Evolutionary conservation across 2,888 invertebrate genomes (phyloP).

Genomic region (Parnassius orleans): DNA sequence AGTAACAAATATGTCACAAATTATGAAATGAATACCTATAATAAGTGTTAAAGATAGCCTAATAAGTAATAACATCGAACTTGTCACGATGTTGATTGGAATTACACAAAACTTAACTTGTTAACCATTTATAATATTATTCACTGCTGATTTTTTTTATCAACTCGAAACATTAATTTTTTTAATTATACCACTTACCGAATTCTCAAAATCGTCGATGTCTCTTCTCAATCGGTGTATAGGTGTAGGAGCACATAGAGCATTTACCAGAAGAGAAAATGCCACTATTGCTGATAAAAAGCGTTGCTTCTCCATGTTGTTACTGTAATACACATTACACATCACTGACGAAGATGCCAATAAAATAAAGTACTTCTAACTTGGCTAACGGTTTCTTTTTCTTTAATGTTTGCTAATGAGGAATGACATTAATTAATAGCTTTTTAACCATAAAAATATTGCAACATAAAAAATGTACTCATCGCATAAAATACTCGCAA

Average conservation of each 20-base stretch:
- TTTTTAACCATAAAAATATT: too few relatives aligned
- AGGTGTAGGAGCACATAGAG: conserved; percentile 48
- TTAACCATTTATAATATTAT: too few relatives aligned
- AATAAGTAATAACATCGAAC: too few relatives aligned
- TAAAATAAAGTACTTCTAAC: neutral
- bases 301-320: conserved; percentile 50
- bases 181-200: conserved; percentile 37
- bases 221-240: conserved; percentile 36
- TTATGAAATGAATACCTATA: too few relatives aligned
- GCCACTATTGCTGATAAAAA: conserved; percentile 42
- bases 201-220: conserved; percentile 33
- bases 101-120: too few relatives aligned
- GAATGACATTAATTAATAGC: neutral
- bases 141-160: too few relatives aligned
- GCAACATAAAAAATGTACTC: too few relatives aligned
- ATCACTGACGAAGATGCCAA: neutral
- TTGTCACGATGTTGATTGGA: too few relatives aligned
- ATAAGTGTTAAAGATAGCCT: too few relatives aligned
- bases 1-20: too few relatives aligned
- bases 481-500: too few relatives aligned
- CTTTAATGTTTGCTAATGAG: conserved; percentile 11
- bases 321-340: conserved; percentile 34
- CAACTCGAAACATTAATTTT: too few relatives aligned
- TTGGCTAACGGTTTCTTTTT: conserved; percentile 2
- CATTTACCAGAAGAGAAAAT: conserved; percentile 48